A percentile compares a stretch with the other conserved stretches of the same genome.
Evolutionary conservation across 1,140 invertebrate species (phyloP).

Genomic region (Tetraneura akinire): DNA sequence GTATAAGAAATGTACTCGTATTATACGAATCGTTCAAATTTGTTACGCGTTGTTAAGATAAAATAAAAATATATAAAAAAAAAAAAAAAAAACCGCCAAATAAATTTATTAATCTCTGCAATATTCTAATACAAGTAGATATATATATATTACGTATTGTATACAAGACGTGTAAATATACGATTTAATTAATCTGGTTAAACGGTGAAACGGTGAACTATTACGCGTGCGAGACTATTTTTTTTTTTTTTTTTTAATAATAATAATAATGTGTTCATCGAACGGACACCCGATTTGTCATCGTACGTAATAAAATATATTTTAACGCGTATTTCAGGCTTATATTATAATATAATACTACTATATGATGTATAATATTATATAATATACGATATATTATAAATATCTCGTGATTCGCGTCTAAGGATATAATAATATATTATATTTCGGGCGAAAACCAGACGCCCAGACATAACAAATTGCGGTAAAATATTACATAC

Average conservation of each 20-base stretch:
- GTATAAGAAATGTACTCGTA: not conserved
- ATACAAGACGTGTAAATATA: not conserved
- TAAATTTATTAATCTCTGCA: too few relatives aligned
- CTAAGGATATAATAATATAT: not conserved
- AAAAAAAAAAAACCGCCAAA: not conserved
- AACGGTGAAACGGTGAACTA: not conserved
- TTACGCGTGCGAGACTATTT: too few relatives aligned
- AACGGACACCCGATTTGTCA: conserved; percentile 20
- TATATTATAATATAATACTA: conserved; percentile 1
- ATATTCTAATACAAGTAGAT: too few relatives aligned
- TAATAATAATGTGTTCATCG: not conserved
- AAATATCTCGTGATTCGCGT: not conserved
- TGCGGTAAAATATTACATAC: too few relatives aligned
- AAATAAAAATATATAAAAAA: not conserved
- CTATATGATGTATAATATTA: not conserved
- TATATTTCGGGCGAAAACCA: not conserved
- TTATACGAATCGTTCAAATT: not conserved
- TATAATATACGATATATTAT: not conserved
- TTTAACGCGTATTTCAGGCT: not conserved
- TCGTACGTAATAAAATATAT: not conserved
- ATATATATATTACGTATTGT: too few relatives aligned
- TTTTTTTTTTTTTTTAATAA: too few relatives aligned
- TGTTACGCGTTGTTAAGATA: conserved; percentile 6
- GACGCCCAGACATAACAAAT: too few relatives aligned
- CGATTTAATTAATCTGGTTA: not conserved